Evolutionary conservation across 23 tunicate genomes (phyloP).

Genomic region (Diplosoma virens): DNA sequence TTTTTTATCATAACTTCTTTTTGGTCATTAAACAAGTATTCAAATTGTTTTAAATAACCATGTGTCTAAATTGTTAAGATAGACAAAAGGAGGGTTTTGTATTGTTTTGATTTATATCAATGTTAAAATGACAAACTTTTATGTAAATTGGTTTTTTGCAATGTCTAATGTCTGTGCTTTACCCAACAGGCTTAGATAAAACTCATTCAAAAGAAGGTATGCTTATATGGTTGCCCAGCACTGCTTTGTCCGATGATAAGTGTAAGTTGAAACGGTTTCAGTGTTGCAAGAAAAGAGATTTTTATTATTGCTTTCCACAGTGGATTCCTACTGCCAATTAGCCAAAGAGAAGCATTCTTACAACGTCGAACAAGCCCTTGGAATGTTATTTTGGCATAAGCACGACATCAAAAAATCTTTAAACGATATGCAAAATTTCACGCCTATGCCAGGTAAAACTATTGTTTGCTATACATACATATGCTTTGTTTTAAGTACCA

Average conservation of each 20-base stretch:
- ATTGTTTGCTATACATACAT: not conserved
- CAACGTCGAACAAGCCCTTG: slow-evolving; percentile 85
- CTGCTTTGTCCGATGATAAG: slow-evolving; percentile 43
- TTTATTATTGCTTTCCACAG: slow-evolving; percentile 31
- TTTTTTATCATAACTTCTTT: slow-evolving; percentile 5
- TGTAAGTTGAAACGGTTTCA: slow-evolving; percentile 19
- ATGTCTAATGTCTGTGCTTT: too few species aligned
- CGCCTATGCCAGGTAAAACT: slow-evolving; percentile 97
- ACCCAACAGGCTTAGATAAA: slow-evolving; percentile 17
- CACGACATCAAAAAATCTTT: slow-evolving; percentile 74
- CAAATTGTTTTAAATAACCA: too few species aligned
- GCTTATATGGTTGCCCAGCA: slow-evolving; percentile 68
- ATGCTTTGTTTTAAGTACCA: not conserved
- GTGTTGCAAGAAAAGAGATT: not conserved
- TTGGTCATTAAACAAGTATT: not conserved
- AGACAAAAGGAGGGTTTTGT: too few species aligned
- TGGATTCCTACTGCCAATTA: slow-evolving; percentile 57
- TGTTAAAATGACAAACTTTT: too few species aligned
- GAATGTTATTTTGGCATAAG: slow-evolving; percentile 88
- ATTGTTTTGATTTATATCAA: too few species aligned
- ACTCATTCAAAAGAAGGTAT: slow-evolving; percentile 71
- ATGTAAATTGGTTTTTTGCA: too few species aligned
- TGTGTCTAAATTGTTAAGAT: too few species aligned
- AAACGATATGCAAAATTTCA: slow-evolving; percentile 75
- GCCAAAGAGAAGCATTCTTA: slow-evolving; percentile 80